Evolutionary conservation across 1,140 invertebrate species (phyloP).

Genomic region (Orchestia grillus): DNA sequence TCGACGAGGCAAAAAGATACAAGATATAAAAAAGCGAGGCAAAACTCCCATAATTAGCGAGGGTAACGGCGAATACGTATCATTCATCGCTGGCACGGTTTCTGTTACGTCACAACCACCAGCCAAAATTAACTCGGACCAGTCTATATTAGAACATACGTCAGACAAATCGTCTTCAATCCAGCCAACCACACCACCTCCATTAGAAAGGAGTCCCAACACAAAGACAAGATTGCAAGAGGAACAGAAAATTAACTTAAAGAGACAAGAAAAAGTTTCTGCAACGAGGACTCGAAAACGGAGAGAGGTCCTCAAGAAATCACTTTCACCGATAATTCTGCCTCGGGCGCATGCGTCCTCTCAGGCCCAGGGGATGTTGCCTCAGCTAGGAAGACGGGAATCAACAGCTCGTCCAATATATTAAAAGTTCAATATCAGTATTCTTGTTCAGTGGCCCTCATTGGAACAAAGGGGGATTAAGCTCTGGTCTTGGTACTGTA

Average conservation of each 20-base stretch:
- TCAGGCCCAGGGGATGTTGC: not conserved
- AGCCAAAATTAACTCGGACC: not conserved
- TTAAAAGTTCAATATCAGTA: not conserved
- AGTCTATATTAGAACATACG: not conserved
- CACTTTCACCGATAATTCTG: not conserved
- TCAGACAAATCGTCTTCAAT: not conserved
- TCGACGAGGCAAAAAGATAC: not conserved
- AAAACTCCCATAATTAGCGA: not conserved
- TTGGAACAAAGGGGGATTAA: not conserved
- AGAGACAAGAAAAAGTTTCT: not conserved
- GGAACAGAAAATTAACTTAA: not conserved
- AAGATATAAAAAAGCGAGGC: not conserved
- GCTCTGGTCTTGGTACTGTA: not conserved
- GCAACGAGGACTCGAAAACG: not conserved
- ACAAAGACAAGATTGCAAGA: not conserved
- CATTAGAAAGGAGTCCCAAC: not conserved
- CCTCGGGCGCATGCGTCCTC: not conserved
- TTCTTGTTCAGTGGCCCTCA: not conserved
- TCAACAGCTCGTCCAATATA: conserved; percentile 43
- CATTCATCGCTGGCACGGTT: not conserved
- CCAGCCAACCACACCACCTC: not conserved
- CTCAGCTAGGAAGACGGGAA: not conserved
- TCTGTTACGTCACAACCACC: not conserved
- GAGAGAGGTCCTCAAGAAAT: not conserved
- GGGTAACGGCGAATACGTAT: conserved; percentile 27